phyloP scores from a whole-genome alignment of 2,113 vertebrate genomes.

The Chaenocephalus aceratus region DNA sequence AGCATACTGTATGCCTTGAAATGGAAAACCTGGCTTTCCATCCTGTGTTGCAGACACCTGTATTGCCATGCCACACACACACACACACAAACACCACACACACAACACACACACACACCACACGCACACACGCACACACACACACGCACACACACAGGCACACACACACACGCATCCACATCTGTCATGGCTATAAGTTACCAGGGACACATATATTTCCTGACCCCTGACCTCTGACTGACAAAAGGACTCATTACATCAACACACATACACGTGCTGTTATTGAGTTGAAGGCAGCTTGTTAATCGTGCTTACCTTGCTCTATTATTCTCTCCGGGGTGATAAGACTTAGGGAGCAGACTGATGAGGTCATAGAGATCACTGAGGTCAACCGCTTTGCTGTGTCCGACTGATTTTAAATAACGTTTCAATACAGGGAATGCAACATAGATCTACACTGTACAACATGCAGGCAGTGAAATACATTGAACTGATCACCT shows the following conservation, averaged over 20 bases:
- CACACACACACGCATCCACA: background rate
- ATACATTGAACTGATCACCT: slow-evolving; percentile 37
- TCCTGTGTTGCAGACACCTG: slow-evolving; percentile 11
- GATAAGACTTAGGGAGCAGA: slow-evolving; percentile 41
- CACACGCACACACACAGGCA: too few species aligned
- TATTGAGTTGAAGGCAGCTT: slow-evolving; percentile 49
- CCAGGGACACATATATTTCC: slow-evolving; percentile 50
- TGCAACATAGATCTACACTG: background rate
- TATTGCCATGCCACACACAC: background rate
- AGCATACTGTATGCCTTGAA: slow-evolving; percentile 16
- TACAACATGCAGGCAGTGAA: background rate
- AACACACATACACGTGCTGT: slow-evolving; percentile 7
- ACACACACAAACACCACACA: background rate
- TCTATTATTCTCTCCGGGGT: slow-evolving; percentile 48
- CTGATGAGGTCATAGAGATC: slow-evolving; percentile 66
- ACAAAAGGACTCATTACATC: slow-evolving; percentile 54
- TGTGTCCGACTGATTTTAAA: slow-evolving; percentile 36
- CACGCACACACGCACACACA: background rate
- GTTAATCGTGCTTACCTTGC: slow-evolving; percentile 56
- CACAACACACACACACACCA: background rate
- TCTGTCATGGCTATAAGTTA: slow-evolving; percentile 32
- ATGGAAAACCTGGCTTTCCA: slow-evolving; percentile 7
- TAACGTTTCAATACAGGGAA: slow-evolving; percentile 16
- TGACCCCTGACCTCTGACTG: slow-evolving; percentile 64
- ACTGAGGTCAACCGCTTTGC: slow-evolving; percentile 49